A percentile compares a stretch with the other conserved stretches of the same genome.
These are phyloP conservation scores for Cyprinodon variegatus DNA, from an alignment of 2,113 vertebrate species.

Conservation along the genomic window DNA sequence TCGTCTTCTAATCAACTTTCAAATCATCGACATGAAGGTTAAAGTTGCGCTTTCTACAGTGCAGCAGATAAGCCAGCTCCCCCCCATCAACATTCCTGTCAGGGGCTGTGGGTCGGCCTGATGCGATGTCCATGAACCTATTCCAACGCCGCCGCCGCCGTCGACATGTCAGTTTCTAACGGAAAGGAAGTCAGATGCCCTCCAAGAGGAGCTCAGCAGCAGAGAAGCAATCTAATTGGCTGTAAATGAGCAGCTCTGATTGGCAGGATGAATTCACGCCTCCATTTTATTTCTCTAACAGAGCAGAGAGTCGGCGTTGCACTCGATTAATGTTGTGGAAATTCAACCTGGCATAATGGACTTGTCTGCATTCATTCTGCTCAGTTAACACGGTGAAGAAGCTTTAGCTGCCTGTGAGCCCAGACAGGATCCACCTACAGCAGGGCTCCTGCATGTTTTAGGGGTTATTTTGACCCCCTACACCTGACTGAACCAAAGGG, in stretches of 20 bases:
- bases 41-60: slow-evolving; percentile 32
- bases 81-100: slow-evolving; percentile 68
- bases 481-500: too few relatives aligned
- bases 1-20: slow-evolving; percentile 68
- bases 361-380: slow-evolving; percentile 11
- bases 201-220: slow-evolving; percentile 42
- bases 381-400: slow-evolving; percentile 9
- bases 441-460: too few relatives aligned
- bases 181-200: slow-evolving; percentile 50
- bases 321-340: neutral
- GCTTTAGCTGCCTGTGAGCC: neutral
- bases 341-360: neutral
- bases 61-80: slow-evolving; percentile 56
- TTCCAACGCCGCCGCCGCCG: slow-evolving; percentile 45
- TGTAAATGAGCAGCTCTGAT: slow-evolving; percentile 27
- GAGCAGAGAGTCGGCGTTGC: neutral
- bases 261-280: slow-evolving; percentile 5
- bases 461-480: too few relatives aligned
- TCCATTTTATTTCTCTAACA: slow-evolving; percentile 24
- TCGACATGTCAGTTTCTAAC: slow-evolving; percentile 38
- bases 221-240: slow-evolving; percentile 47
- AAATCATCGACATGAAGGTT: slow-evolving; percentile 54
- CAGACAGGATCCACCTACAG: neutral
- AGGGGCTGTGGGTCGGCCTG: slow-evolving; percentile 51
- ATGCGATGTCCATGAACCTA: slow-evolving; percentile 57